These are phyloP conservation scores for Andrena fulva DNA, from an alignment of 2,888 invertebrate genomes.

Conservation along the genomic window DNA sequence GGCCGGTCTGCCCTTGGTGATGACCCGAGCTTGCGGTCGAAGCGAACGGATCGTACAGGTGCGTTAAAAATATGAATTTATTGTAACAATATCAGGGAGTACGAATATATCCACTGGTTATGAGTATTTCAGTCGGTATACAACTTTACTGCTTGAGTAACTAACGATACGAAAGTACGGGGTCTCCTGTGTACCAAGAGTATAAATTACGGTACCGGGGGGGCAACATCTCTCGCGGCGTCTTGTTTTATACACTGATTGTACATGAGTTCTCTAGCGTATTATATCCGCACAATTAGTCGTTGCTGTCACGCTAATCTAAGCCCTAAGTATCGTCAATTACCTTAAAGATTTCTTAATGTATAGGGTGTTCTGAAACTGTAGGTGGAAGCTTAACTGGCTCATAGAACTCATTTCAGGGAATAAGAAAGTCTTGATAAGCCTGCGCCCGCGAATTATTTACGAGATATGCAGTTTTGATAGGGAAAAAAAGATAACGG, in stretches of 20 bases:
- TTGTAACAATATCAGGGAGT: conserved; percentile 72
- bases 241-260: conserved; percentile 41
- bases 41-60: conserved; percentile 5
- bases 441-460: background rate
- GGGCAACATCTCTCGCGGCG: conserved; percentile 26
- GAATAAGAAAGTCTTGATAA: background rate
- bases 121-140: conserved; percentile 73
- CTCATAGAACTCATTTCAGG: background rate
- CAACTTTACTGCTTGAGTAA: conserved; percentile 49
- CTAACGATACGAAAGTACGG: conserved; percentile 58
- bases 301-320: conserved; percentile 28
- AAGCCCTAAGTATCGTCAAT: conserved; percentile 34
- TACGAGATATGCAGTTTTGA: too few species aligned
- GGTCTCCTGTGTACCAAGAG: conserved; percentile 44
- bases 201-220: conserved; percentile 52
- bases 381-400: background rate
- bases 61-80: conserved; percentile 77
- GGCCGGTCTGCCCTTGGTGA: conserved; percentile 88
- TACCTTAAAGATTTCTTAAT: conserved; percentile 2
- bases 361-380: background rate
- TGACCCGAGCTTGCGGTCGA: background rate
- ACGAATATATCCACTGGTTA: conserved; percentile 62
- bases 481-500: too few species aligned
- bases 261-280: conserved; percentile 7
- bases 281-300: conserved; percentile 20